Evolutionary conservation across 2,113 vertebrate genomes (phyloP).

Genomic region (Sebastes fasciatus): DNA sequence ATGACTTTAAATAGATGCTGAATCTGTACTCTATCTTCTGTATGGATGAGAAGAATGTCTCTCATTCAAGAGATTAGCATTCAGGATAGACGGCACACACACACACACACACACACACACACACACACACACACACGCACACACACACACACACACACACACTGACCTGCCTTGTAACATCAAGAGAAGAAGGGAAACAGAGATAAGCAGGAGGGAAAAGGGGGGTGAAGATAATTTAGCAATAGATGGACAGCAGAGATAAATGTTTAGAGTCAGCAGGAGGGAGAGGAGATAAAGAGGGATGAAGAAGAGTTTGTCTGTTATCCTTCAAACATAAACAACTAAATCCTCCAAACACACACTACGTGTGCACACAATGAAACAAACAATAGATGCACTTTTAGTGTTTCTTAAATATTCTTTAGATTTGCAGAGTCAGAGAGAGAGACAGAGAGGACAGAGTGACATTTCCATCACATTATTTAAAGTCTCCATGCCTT

Average conservation of each 20-base stretch:
- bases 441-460: background rate
- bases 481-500: background rate
- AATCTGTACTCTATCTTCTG: too few species aligned
- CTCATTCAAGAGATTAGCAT: background rate
- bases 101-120: background rate
- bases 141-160: constrained; percentile 1
- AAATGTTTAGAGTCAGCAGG: constrained; percentile 13
- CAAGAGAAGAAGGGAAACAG: background rate
- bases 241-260: constrained; percentile 33
- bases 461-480: background rate
- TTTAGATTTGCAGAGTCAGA: background rate
- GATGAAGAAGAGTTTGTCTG: constrained; percentile 10
- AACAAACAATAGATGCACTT: background rate
- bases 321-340: constrained; percentile 10
- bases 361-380: background rate
- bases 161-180: constrained; percentile 2
- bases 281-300: constrained; percentile 16
- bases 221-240: constrained; percentile 2
- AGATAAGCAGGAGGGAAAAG: background rate
- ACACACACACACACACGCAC: background rate
- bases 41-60: background rate
- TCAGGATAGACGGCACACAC: background rate
- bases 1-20: too few species aligned
- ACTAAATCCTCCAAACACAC: constrained; percentile 4
- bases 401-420: background rate